A percentile compares a stretch with the other conserved stretches of the same genome.
Conservation (phyloP, 2,888 invertebrate genomes). For the Teleogryllus oceanicus region DNA sequence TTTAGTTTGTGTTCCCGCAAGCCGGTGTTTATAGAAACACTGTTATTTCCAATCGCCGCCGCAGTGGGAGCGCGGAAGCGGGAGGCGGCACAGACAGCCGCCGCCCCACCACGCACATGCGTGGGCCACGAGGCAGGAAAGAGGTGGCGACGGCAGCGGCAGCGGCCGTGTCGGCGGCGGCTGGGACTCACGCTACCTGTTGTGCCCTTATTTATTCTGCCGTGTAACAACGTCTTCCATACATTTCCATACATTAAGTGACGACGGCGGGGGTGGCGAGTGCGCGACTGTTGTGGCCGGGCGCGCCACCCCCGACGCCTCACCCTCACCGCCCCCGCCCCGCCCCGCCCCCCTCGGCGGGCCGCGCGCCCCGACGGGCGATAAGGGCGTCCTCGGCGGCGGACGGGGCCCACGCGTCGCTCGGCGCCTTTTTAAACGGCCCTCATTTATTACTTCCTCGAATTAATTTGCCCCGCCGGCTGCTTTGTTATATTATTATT, state of each 20-base stretch:
- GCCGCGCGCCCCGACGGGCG: not conserved
- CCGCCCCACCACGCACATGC: not conserved
- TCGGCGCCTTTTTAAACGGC: not conserved
- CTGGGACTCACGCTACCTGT: not conserved
- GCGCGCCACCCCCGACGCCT: not conserved
- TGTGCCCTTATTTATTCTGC: not conserved
- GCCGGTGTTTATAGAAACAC: too few species aligned
- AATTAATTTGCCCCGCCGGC: not conserved
- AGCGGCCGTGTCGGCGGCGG: not conserved
- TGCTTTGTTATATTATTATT: conserved; percentile 9
- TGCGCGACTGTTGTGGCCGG: not conserved
- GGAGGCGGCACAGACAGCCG: not conserved
- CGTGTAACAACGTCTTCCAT: not conserved
- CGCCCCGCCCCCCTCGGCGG: not conserved
- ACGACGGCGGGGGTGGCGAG: not conserved
- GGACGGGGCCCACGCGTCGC: not conserved
- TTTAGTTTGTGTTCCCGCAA: too few species aligned
- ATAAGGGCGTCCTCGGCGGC: not conserved
- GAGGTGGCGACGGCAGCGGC: not conserved
- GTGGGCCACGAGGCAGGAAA: not conserved
- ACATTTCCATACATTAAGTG: not conserved
- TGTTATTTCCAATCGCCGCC: too few species aligned
- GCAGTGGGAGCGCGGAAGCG: too few species aligned
- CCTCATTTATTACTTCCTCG: not conserved
- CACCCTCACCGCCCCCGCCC: not conserved